Evolutionary conservation across 37 sponge, comb jelly and placozoan species (phyloP).

Genomic region (Haliclona indistincta): DNA sequence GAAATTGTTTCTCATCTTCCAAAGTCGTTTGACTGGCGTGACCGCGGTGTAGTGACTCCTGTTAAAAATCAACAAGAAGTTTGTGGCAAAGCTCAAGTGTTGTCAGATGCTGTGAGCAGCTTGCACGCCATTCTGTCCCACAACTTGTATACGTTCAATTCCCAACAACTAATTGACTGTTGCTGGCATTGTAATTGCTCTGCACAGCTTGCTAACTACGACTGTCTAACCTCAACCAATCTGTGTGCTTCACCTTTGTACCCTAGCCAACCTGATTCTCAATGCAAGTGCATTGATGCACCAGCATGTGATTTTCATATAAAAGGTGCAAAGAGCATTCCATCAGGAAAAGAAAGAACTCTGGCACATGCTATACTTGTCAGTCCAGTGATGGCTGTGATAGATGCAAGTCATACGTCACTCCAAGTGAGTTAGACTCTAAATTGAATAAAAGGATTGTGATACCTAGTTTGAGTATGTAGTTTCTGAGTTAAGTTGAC

Average conservation of each 20-base stretch:
- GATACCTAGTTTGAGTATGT: too few relatives aligned
- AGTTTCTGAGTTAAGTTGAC: too few relatives aligned
- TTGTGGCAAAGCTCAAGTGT: neutral
- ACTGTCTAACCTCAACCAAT: too few relatives aligned
- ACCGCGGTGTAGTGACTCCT: slow-evolving; percentile 66
- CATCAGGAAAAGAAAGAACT: slow-evolving; percentile 49
- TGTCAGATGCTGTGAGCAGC: slow-evolving; percentile 33
- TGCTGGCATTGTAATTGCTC: slow-evolving; percentile 21
- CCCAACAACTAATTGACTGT: slow-evolving; percentile 52
- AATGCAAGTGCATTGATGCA: slow-evolving; percentile 9
- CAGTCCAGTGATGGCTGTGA: slow-evolving; percentile 47
- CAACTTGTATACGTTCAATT: slow-evolving; percentile 31
- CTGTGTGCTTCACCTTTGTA: slow-evolving; percentile 19
- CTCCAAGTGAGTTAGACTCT: slow-evolving; percentile 30
- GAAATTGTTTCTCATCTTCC: too few relatives aligned
- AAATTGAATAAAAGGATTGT: neutral
- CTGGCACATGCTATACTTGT: slow-evolving; percentile 41
- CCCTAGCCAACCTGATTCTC: too few relatives aligned
- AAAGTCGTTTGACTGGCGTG: slow-evolving; percentile 80
- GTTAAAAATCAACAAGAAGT: slow-evolving; percentile 58
- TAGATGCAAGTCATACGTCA: slow-evolving; percentile 48
- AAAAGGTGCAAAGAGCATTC: slow-evolving; percentile 20
- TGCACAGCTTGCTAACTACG: too few relatives aligned
- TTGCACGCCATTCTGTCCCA: slow-evolving; percentile 49
- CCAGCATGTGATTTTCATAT: slow-evolving; percentile 31